Percentiles rank a stretch among this genome's conserved stretches.
Conservation (phyloP, 2,113 vertebrate genomes). For the Mirounga angustirostris region DNA sequence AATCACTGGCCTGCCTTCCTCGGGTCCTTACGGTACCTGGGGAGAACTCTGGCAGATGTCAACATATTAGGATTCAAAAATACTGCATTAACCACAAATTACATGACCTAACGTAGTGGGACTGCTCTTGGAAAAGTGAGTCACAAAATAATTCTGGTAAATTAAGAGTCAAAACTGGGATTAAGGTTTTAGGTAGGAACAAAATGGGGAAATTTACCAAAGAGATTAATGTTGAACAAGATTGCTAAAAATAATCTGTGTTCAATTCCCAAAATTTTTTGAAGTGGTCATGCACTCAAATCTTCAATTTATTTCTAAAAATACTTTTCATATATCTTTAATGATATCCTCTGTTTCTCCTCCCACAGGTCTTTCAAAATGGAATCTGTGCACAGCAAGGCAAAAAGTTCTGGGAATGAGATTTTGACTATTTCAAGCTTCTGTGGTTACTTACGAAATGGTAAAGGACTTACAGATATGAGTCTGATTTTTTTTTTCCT, state of each 20-base stretch:
- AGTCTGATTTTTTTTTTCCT: background rate
- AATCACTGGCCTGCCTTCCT: background rate
- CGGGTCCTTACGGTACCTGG: background rate
- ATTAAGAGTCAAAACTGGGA: background rate
- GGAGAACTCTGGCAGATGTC: background rate
- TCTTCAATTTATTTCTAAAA: background rate
- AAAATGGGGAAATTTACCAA: background rate
- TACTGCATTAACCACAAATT: background rate
- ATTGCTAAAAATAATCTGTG: background rate
- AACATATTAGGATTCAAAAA: background rate
- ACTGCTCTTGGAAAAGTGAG: background rate
- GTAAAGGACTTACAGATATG: slow-evolving; percentile 80
- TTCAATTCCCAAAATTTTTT: background rate
- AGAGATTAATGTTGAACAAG: background rate
- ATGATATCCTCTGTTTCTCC: background rate
- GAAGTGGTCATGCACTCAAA: background rate
- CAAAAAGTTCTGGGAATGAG: slow-evolving; percentile 72
- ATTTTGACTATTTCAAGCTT: slow-evolving; percentile 66
- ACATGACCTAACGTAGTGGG: background rate
- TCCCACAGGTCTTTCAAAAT: slow-evolving; percentile 83
- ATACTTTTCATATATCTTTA: background rate
- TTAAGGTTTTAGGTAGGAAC: background rate
- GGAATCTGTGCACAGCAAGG: slow-evolving; percentile 81
- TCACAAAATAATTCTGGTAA: background rate
- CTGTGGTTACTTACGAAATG: slow-evolving; percentile 75